These are phyloP conservation scores for Tachysurus vachellii DNA, from an alignment of 2,113 vertebrate genomes.

Conservation along the genomic window DNA sequence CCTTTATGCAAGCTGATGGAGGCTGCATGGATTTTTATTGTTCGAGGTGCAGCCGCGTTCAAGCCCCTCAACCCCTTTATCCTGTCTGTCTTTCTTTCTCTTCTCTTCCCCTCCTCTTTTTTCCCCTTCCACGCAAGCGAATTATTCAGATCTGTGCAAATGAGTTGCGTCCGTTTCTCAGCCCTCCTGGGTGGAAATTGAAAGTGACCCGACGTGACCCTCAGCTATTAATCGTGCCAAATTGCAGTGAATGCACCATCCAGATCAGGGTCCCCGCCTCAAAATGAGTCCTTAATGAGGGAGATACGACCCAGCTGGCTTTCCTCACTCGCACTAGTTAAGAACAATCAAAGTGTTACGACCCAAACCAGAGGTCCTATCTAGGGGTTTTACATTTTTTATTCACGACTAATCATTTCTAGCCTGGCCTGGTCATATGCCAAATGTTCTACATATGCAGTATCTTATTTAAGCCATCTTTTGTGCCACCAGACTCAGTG, in stretches of 20 bases:
- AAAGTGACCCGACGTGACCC: slow-evolving; percentile 94
- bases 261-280: slow-evolving; percentile 82
- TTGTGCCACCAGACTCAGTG: slow-evolving; percentile 54
- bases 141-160: slow-evolving; percentile 99
- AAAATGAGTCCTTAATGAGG: slow-evolving; percentile 89
- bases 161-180: slow-evolving; percentile 98
- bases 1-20: slow-evolving; percentile 76
- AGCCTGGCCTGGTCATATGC: slow-evolving; percentile 49
- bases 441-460: slow-evolving; percentile 56
- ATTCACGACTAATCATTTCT: slow-evolving; percentile 68
- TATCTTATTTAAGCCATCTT: slow-evolving; percentile 55
- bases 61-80: slow-evolving; percentile 46
- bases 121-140: slow-evolving; percentile 66
- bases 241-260: slow-evolving; percentile 92
- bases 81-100: slow-evolving; percentile 47
- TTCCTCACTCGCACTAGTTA: slow-evolving; percentile 82
- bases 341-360: slow-evolving; percentile 83
- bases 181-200: slow-evolving; percentile 94
- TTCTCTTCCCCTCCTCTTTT: slow-evolving; percentile 45
- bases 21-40: slow-evolving; percentile 80
- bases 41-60: slow-evolving; percentile 64
- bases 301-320: slow-evolving; percentile 84
- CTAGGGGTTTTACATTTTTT: slow-evolving; percentile 78
- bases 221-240: slow-evolving; percentile 96
- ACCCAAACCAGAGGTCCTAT: slow-evolving; percentile 82